phyloP scores from a whole-genome alignment of 2,888 invertebrate genomes.

The Drosophila helvetica region DNA sequence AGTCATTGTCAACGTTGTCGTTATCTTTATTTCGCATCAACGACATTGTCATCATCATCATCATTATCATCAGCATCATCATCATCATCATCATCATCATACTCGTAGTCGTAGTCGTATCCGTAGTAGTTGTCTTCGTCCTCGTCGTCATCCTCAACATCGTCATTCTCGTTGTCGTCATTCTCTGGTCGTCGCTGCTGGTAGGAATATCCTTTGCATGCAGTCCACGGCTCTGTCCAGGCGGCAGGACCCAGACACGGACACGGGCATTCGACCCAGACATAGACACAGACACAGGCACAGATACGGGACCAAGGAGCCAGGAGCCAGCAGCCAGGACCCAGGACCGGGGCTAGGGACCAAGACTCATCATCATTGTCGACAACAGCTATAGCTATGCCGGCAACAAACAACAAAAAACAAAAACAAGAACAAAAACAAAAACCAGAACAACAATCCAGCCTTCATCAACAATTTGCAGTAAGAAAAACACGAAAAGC shows the following conservation, averaged over 20 bases:
- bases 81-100: conserved; percentile 54
- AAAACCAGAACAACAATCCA: conserved; percentile 19
- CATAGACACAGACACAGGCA: too few species aligned
- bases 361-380: conserved; percentile 66
- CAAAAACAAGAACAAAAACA: conserved; percentile 34
- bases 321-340: conserved; percentile 1
- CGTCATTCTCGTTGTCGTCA: conserved; percentile 39
- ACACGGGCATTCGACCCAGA: background rate
- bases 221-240: conserved; percentile 17
- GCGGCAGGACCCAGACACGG: background rate
- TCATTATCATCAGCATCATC: conserved; percentile 54
- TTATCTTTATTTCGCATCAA: conserved; percentile 78
- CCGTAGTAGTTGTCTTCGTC: conserved; percentile 75
- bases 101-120: conserved; percentile 1
- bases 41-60: conserved; percentile 72
- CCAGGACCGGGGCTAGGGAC: conserved; percentile 12
- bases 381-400: conserved; percentile 58
- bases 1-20: conserved; percentile 77
- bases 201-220: conserved; percentile 27
- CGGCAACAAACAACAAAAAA: conserved; percentile 36
- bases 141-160: conserved; percentile 67
- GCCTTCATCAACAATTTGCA: conserved; percentile 78
- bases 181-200: conserved; percentile 3
- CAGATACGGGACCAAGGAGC: background rate
- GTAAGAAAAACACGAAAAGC: conserved; percentile 58